Conservation (phyloP, 1,140 invertebrate genomes). For the Branchinecta lindahli region DNA sequence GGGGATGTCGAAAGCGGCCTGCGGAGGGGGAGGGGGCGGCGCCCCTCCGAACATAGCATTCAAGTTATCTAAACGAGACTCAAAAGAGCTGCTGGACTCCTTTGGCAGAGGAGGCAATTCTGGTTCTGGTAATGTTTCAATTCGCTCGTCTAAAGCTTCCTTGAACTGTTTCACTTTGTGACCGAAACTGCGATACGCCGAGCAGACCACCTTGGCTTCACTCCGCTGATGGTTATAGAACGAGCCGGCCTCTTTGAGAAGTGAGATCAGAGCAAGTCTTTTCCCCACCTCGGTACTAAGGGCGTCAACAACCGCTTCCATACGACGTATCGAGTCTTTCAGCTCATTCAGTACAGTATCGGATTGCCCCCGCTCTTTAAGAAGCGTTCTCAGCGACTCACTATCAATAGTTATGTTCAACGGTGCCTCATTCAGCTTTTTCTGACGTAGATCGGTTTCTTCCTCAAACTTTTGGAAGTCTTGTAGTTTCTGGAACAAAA, state of each 20-base stretch:
- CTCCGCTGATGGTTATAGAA: conserved; percentile 76
- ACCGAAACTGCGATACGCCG: conserved; percentile 84
- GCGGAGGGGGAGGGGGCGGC: neutral
- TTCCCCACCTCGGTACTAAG: conserved; percentile 67
- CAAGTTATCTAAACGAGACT: conserved; percentile 31
- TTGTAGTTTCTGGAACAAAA: conserved; percentile 48
- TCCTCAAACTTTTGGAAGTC: conserved; percentile 44
- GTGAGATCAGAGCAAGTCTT: conserved; percentile 51
- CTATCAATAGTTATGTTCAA: conserved; percentile 38
- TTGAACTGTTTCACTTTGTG: conserved; percentile 65
- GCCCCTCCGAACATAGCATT: neutral
- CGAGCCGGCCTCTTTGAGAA: conserved; percentile 58
- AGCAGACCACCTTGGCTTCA: conserved; percentile 81
- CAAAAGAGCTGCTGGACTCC: conserved; percentile 47
- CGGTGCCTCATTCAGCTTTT: conserved; percentile 41
- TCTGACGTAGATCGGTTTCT: conserved; percentile 47
- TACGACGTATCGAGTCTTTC: conserved; percentile 55
- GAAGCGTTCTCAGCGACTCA: conserved; percentile 44
- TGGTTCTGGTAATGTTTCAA: conserved; percentile 38
- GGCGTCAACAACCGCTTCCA: conserved; percentile 61
- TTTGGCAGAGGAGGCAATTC: conserved; percentile 29
- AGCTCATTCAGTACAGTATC: conserved; percentile 76
- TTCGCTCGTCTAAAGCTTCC: conserved; percentile 62
- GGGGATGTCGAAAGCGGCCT: too few relatives aligned
- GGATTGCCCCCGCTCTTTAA: conserved; percentile 67